Conservation (phyloP, 2,888 invertebrate species). For the Terebella lapidaria region DNA sequence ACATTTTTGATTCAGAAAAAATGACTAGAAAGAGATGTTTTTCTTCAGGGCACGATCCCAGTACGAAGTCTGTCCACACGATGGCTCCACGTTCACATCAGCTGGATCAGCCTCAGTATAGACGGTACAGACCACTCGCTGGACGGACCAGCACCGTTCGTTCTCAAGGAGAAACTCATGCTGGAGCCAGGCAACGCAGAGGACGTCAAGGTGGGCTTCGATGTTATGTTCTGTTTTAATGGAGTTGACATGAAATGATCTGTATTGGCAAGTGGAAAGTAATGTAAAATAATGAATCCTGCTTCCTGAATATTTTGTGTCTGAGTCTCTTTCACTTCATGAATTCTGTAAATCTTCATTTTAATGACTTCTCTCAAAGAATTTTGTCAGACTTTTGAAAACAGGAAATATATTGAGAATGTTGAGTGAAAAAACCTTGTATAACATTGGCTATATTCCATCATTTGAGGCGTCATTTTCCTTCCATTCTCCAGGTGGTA, state of each 20-base stretch:
- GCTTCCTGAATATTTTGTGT: too few species aligned
- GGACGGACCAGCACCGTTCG: constrained; percentile 28
- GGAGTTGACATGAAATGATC: background rate
- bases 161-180: constrained; percentile 31
- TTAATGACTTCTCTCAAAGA: too few species aligned
- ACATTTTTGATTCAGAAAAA: too few species aligned
- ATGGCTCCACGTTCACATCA: constrained; percentile 36
- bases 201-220: constrained; percentile 33
- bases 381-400: too few species aligned
- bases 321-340: too few species aligned
- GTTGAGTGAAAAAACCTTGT: background rate
- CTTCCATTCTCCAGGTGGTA: constrained; percentile 30
- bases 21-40: too few species aligned
- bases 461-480: background rate
- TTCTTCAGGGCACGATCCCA: constrained; percentile 23
- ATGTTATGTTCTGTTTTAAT: background rate
- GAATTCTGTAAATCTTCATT: too few species aligned
- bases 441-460: background rate
- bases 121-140: constrained; percentile 18
- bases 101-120: constrained; percentile 22
- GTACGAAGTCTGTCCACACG: constrained; percentile 33
- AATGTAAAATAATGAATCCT: too few species aligned
- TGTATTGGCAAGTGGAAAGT: too few species aligned
- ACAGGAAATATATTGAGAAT: too few species aligned
- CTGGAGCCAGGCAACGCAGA: constrained; percentile 33